Conservation (phyloP, 2,888 invertebrate genomes). For the Stenurella melanura region DNA sequence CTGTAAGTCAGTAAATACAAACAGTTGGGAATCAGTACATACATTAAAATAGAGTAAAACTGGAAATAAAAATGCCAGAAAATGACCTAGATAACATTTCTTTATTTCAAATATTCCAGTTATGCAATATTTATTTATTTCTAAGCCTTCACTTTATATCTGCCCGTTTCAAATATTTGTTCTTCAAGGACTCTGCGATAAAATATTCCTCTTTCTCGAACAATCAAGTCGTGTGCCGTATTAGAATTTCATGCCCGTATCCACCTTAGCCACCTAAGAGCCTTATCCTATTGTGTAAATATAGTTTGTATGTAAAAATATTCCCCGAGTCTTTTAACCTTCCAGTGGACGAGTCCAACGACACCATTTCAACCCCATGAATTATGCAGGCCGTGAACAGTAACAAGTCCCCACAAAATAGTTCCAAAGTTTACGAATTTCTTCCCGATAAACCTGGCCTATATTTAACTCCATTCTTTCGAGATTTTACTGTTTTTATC, state of each 20-base stretch:
- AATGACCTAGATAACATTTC: too few species aligned
- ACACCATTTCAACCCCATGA: constrained; percentile 55
- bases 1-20: too few species aligned
- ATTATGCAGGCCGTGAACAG: constrained; percentile 56
- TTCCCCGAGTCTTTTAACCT: constrained; percentile 52
- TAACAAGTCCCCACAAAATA: constrained; percentile 60
- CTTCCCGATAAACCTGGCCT: constrained; percentile 5
- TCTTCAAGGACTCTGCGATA: not conserved
- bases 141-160: not conserved
- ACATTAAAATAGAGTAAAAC: too few species aligned
- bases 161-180: not conserved
- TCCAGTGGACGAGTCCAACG: constrained; percentile 54
- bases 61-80: too few species aligned
- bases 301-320: constrained; percentile 36
- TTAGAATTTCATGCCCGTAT: constrained; percentile 33
- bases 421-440: constrained; percentile 43
- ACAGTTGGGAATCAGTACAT: too few species aligned
- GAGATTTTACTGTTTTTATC: constrained; percentile 14
- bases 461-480: constrained; percentile 12
- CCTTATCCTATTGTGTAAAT: constrained; percentile 40
- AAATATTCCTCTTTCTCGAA: constrained; percentile 1
- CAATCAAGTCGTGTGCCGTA: constrained; percentile 15
- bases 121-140: too few species aligned
- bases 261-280: constrained; percentile 10
- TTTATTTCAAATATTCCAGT: too few species aligned